A percentile compares a stretch with the other conserved stretches of the same genome.
phyloP scores from a whole-genome alignment of 2,888 invertebrate species.

The Tetranychus truncatus region DNA sequence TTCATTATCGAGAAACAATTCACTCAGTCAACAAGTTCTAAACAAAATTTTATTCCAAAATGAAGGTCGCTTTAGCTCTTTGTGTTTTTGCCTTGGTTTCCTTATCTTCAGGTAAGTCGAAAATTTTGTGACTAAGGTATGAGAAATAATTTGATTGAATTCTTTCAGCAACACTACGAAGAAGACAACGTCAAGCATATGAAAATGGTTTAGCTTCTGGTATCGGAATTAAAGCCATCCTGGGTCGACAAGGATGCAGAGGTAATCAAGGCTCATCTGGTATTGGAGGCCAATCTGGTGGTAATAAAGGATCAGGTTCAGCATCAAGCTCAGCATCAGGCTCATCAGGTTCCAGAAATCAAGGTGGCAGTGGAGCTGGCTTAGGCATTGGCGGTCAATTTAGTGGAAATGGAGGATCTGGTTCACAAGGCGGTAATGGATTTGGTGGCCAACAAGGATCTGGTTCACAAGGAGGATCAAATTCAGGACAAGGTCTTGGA shows the following conservation, averaged over 20 bases:
- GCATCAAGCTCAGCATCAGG: not conserved
- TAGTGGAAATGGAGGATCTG: not conserved
- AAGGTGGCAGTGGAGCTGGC: not conserved
- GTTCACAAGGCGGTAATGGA: not conserved
- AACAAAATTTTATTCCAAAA: not conserved
- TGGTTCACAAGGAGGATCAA: conserved; percentile 1
- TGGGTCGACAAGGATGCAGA: not conserved
- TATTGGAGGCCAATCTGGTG: not conserved
- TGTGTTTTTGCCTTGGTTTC: not conserved
- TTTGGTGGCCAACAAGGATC: not conserved
- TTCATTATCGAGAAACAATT: no score
- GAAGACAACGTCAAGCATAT: not conserved
- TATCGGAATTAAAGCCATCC: not conserved
- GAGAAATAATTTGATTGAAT: not conserved
- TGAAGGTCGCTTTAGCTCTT: not conserved
- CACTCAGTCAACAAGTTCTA: not conserved
- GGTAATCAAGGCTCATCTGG: not conserved
- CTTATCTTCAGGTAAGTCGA: not conserved
- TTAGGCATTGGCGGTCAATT: not conserved
- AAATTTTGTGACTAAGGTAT: not conserved
- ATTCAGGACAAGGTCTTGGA: not conserved
- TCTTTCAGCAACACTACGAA: not conserved
- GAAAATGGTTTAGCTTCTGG: not conserved
- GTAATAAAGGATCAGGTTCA: not conserved
- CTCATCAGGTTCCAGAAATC: not conserved